phyloP scores from a whole-genome alignment of 1,140 invertebrate genomes.

The Drosophila ogumai region DNA sequence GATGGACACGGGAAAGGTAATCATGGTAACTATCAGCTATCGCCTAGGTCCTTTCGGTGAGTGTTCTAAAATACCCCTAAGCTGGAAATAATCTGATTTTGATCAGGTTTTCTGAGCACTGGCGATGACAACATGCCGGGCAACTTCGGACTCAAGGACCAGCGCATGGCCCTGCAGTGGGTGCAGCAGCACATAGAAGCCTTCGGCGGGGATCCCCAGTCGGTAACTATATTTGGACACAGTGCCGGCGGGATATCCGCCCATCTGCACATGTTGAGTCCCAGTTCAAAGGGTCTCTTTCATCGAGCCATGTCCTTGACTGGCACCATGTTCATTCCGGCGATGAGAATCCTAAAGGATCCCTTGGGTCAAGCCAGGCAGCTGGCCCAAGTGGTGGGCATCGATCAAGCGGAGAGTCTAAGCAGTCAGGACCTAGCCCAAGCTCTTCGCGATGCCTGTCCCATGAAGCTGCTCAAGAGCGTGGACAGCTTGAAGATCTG shows the following conservation, averaged over 20 bases:
- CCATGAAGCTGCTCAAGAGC: conserved; percentile 58
- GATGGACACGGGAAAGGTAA: conserved; percentile 84
- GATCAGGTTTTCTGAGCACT: conserved; percentile 77
- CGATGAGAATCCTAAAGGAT: conserved; percentile 84
- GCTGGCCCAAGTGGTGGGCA: conserved; percentile 51
- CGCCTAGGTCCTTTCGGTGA: conserved; percentile 86
- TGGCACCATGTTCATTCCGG: conserved; percentile 86
- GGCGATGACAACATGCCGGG: conserved; percentile 84
- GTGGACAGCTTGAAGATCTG: conserved; percentile 72
- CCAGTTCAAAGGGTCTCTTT: conserved; percentile 84
- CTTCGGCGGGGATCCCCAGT: conserved; percentile 90
- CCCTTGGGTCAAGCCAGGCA: conserved; percentile 82
- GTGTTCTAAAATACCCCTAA: neutral
- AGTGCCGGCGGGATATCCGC: conserved; percentile 87
- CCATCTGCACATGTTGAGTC: conserved; percentile 72
- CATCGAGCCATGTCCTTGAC: conserved; percentile 86
- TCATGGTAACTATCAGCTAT: conserved; percentile 87
- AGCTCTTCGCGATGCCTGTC: conserved; percentile 75
- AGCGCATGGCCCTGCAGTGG: conserved; percentile 70
- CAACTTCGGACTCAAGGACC: conserved; percentile 85
- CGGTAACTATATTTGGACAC: conserved; percentile 92
- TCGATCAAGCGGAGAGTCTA: conserved; percentile 29
- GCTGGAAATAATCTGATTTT: neutral
- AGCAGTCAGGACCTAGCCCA: conserved; percentile 55
- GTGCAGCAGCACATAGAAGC: conserved; percentile 58